Conservation (phyloP, 2,113 vertebrate genomes). For the Mobula birostris region DNA sequence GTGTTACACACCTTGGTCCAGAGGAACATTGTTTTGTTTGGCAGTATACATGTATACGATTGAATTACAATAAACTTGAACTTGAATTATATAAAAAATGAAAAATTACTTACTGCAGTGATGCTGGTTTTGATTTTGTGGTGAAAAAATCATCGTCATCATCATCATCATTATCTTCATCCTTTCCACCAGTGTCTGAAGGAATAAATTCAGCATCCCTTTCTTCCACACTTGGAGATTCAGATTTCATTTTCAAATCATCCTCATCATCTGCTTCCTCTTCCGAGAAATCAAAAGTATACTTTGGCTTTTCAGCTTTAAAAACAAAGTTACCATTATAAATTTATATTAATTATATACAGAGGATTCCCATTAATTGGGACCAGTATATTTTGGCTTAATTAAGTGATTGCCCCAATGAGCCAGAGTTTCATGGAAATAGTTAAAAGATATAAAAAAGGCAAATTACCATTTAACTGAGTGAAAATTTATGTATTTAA, state of each 20-base stretch:
- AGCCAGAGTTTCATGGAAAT: too few relatives aligned
- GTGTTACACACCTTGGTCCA: too few relatives aligned
- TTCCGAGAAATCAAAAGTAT: conserved; percentile 96
- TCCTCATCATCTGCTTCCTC: conserved; percentile 78
- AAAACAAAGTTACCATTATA: conserved; percentile 11
- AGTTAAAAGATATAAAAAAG: too few relatives aligned
- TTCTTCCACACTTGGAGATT: conserved; percentile 69
- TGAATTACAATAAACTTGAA: too few relatives aligned
- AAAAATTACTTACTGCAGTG: conserved; percentile 60
- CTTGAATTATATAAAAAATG: neutral
- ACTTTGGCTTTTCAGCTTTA: conserved; percentile 87
- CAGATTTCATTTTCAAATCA: conserved; percentile 68
- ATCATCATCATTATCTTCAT: conserved; percentile 61
- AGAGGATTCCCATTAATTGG: too few relatives aligned
- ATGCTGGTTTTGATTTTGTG: conserved; percentile 58
- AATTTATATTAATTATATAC: neutral
- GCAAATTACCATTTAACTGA: too few relatives aligned
- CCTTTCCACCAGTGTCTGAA: conserved; percentile 64
- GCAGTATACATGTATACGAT: too few relatives aligned
- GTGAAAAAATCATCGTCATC: conserved; percentile 70
- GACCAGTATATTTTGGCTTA: too few relatives aligned
- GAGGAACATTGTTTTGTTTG: too few relatives aligned
- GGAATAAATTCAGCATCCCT: conserved; percentile 69
- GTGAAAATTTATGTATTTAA: too few relatives aligned
- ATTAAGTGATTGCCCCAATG: too few relatives aligned